Conservation (phyloP, 2,113 vertebrate species). For the Odontophorus gujanensis region DNA sequence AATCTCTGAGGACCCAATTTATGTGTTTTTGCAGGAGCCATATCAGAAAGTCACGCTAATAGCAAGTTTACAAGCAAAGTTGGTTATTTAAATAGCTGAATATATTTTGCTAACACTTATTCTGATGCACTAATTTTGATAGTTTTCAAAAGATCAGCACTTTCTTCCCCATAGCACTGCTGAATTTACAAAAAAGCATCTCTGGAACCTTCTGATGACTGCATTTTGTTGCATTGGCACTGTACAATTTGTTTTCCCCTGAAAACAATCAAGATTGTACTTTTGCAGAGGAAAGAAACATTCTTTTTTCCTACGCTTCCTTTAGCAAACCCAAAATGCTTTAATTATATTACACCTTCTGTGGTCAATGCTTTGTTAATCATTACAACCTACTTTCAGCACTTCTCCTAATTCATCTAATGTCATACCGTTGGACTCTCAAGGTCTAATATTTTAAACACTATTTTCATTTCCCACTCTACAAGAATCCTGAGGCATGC, state of each 20-base stretch:
- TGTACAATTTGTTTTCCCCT: neutral
- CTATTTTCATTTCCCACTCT: neutral
- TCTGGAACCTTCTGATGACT: slow-evolving; percentile 3
- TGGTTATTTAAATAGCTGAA: slow-evolving; percentile 41
- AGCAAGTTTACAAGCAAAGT: slow-evolving; percentile 29
- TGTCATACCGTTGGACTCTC: neutral
- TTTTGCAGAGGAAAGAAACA: neutral
- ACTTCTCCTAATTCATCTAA: neutral
- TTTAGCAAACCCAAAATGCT: neutral
- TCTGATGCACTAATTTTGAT: neutral
- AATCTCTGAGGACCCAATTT: slow-evolving; percentile 21
- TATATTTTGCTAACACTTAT: slow-evolving; percentile 36
- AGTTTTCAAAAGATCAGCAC: slow-evolving; percentile 38
- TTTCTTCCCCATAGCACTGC: neutral
- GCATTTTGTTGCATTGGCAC: neutral
- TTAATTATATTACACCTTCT: neutral
- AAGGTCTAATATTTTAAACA: neutral
- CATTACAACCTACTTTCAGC: neutral
- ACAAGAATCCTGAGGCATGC: neutral
- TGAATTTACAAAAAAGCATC: slow-evolving; percentile 8
- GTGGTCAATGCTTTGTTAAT: neutral
- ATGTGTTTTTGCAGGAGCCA: neutral
- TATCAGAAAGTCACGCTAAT: slow-evolving; percentile 37
- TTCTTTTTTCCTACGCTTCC: neutral
- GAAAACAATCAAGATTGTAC: neutral